Conservation (phyloP, 2,888 invertebrate genomes). For the Clusia tigrina region DNA sequence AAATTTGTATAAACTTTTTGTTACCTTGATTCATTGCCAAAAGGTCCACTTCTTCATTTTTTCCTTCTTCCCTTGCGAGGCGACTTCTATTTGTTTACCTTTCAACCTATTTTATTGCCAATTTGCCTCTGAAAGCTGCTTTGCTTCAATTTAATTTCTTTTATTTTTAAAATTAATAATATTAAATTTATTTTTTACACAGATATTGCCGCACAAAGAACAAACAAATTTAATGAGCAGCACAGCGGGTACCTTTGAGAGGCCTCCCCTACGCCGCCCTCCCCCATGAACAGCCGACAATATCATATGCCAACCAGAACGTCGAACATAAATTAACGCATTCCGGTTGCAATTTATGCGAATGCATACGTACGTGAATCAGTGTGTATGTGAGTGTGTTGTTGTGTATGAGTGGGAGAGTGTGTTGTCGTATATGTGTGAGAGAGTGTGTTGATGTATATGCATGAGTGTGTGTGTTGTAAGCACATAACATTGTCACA, state of each 20-base stretch:
- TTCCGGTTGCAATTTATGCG: conserved; percentile 2
- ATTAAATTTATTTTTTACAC: too few relatives aligned
- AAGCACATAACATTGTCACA: too few relatives aligned
- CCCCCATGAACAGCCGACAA: not conserved
- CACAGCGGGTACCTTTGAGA: not conserved
- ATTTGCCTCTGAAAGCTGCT: too few relatives aligned
- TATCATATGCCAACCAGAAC: not conserved
- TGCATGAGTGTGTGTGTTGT: not conserved
- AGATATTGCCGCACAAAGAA: too few relatives aligned
- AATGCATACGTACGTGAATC: not conserved
- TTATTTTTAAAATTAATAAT: too few relatives aligned
- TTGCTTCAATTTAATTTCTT: too few relatives aligned
- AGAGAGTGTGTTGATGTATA: not conserved
- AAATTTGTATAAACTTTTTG: not conserved
- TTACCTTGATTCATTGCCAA: too few relatives aligned
- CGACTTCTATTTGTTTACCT: too few relatives aligned
- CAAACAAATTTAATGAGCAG: conserved; percentile 2
- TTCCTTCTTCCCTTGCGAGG: too few relatives aligned
- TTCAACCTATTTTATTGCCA: too few relatives aligned
- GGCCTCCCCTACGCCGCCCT: not conserved
- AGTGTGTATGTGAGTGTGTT: not conserved
- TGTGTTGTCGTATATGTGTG: too few relatives aligned
- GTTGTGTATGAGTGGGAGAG: not conserved
- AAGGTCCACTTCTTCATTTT: too few relatives aligned
- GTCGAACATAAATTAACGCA: conserved; percentile 5